Percentiles rank a stretch among this genome's conserved stretches.
Conservation (phyloP, 2,797 vertebrate genomes). For the Apogon talboti region DNA sequence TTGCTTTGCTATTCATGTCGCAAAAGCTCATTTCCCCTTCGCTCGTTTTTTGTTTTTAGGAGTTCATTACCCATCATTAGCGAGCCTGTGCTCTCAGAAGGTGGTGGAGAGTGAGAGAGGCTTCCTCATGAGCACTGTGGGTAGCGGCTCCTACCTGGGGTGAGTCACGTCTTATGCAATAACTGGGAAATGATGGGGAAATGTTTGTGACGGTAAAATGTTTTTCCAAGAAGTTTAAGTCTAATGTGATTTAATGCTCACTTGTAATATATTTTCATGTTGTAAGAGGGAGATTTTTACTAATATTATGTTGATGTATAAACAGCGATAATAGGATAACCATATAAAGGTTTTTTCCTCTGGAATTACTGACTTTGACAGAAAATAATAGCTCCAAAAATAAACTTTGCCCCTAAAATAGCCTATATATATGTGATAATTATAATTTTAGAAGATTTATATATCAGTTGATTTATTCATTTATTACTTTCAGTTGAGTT, state of each 20-base stretch:
- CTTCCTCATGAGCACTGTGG: slow-evolving; percentile 94
- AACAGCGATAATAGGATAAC: no score
- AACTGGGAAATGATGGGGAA: slow-evolving; percentile 8
- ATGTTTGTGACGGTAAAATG: not conserved
- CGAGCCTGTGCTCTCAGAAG: slow-evolving; percentile 94
- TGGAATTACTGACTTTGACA: no score
- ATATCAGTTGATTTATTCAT: no score
- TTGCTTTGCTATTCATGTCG: not conserved
- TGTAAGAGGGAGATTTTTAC: no score
- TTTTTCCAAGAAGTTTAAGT: not conserved
- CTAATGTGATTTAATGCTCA: not conserved
- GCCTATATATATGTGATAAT: no score
- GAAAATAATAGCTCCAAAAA: no score
- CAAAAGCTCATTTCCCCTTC: not conserved
- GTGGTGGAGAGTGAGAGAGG: slow-evolving; percentile 91
- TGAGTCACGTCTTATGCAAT: slow-evolving; percentile 77
- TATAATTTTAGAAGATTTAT: no score
- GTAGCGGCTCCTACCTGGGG: slow-evolving; percentile 95
- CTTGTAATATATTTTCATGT: not conserved
- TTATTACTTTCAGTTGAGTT: no score
- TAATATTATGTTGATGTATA: no score
- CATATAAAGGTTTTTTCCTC: no score
- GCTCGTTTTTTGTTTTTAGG: slow-evolving; percentile 77
- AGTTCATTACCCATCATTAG: slow-evolving; percentile 93
- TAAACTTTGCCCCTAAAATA: no score